These are phyloP conservation scores for Aplidium turbinatum DNA, from an alignment of 23 tunicate genomes.

Conservation along the genomic window DNA sequence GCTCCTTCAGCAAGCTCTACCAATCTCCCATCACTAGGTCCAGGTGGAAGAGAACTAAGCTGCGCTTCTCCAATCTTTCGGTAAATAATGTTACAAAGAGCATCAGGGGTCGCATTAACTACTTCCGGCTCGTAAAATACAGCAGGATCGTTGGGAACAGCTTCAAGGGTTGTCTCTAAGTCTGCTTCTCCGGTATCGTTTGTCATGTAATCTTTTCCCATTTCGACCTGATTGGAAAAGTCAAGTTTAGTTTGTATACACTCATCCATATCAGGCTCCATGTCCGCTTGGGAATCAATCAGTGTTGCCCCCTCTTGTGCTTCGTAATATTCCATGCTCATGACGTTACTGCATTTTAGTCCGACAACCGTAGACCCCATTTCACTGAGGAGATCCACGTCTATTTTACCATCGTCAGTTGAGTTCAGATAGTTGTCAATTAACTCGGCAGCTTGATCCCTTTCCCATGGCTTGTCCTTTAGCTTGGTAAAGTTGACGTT, in stretches of 20 bases:
- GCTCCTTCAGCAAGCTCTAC: slow-evolving; percentile 25
- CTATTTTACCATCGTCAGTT: too few species aligned
- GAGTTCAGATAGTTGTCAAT: not conserved
- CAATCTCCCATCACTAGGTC: slow-evolving; percentile 19
- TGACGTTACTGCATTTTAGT: slow-evolving; percentile 53
- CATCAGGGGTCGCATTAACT: not conserved
- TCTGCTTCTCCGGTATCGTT: slow-evolving; percentile 57
- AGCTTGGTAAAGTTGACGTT: slow-evolving; percentile 17
- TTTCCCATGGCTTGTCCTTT: too few species aligned
- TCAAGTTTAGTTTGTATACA: slow-evolving; percentile 71
- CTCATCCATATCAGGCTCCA: slow-evolving; percentile 71
- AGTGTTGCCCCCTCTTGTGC: slow-evolving; percentile 29
- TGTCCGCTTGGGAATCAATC: slow-evolving; percentile 32
- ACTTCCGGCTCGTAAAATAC: slow-evolving; percentile 26
- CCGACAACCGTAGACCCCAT: slow-evolving; percentile 46
- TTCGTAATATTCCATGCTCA: slow-evolving; percentile 49
- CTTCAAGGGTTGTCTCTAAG: slow-evolving; percentile 10
- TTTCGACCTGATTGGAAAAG: slow-evolving; percentile 50
- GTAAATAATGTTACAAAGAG: not conserved
- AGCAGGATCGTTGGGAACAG: slow-evolving; percentile 60
- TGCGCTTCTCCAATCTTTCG: not conserved
- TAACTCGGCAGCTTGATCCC: too few species aligned
- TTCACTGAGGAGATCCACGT: too few species aligned
- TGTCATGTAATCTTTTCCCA: slow-evolving; percentile 61
- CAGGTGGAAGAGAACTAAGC: not conserved